A percentile compares a stretch with the other conserved stretches of the same genome.
phyloP scores from a whole-genome alignment of 2,113 vertebrate species.

The Menidia beryllina region DNA sequence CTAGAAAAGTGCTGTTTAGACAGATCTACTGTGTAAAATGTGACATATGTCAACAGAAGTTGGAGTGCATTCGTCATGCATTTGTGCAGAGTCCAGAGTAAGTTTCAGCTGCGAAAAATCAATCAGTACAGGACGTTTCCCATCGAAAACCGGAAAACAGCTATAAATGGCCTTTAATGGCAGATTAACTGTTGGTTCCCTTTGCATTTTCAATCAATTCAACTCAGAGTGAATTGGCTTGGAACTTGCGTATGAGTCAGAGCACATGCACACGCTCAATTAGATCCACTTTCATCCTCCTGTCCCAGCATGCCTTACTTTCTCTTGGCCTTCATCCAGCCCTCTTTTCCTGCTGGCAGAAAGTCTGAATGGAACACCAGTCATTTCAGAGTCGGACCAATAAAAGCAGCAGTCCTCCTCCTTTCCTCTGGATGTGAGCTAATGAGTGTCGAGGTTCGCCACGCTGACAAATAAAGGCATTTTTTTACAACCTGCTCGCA shows the following conservation, averaged over 20 bases:
- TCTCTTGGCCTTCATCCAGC: conserved; percentile 56
- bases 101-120: conserved; percentile 16
- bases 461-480: conserved; percentile 52
- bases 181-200: conserved; percentile 28
- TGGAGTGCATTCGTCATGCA: neutral
- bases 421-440: conserved; percentile 53
- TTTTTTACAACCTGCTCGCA: conserved; percentile 34
- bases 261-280: conserved; percentile 20
- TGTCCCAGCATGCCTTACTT: conserved; percentile 52
- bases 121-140: conserved; percentile 1
- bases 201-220: conserved; percentile 29
- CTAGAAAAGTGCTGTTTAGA: neutral
- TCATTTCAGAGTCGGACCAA: conserved; percentile 30
- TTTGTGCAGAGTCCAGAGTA: neutral
- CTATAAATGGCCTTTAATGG: conserved; percentile 6
- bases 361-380: conserved; percentile 27
- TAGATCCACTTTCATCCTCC: conserved; percentile 29
- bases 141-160: conserved; percentile 20
- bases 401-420: conserved; percentile 46
- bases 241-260: conserved; percentile 2
- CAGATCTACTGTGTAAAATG: neutral
- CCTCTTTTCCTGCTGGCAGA: conserved; percentile 42
- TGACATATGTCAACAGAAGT: neutral
- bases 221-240: conserved; percentile 22
- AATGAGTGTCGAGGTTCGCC: conserved; percentile 57